Evolutionary conservation across 2,113 vertebrate species (phyloP), one percentile per base, ranked within the genome.

Genomic region (Bambusicola thoracicus): DNA sequence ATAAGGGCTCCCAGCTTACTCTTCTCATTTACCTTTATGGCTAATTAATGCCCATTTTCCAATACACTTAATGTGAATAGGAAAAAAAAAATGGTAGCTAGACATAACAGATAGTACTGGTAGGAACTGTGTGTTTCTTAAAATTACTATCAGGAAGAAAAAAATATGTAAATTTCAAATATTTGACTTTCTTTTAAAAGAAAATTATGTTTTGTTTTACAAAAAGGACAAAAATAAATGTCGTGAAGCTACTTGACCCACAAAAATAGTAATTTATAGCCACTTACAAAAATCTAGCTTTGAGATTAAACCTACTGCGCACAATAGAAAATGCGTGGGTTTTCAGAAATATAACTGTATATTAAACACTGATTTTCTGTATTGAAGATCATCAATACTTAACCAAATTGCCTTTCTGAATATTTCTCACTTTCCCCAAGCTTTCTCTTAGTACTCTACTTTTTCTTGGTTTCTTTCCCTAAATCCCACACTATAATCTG

Each of bases 401-500:
- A 58, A 89, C 38, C 13, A 43, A 40, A 63, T 43, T 85, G 41
- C 4, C 66, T 91, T 66, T 82, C 32, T 30, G 49, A 79, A 87
- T 73, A 59, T 10, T 5, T 40, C 36, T 55, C 22, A 13, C 29
- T 81, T 90, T 69, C 43, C 43, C 53, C 67, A 75, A 59, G 36
- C 8, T 38, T 89, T 74, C 48, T 83, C 73, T 81, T 55, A 65
- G 8, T 46, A 30, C 41, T 67, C 17, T 43, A 5, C 22, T 75
- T 86, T 68, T 87, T 51, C 51, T 87, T 63, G 14, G 69, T 89
- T 92, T 79, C 59, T 85, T 91, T 69, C 38, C 49, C 85, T 65
- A 94, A 91, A 85, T 77, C 30, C 56, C 76, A 70, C 75, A 87
- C 44, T n/a, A 63, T 56, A 82, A 91, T 58, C 82, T 76, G 75